Evolutionary conservation across 2,888 invertebrate genomes (phyloP).

Genomic region (Copidosoma aretas): DNA sequence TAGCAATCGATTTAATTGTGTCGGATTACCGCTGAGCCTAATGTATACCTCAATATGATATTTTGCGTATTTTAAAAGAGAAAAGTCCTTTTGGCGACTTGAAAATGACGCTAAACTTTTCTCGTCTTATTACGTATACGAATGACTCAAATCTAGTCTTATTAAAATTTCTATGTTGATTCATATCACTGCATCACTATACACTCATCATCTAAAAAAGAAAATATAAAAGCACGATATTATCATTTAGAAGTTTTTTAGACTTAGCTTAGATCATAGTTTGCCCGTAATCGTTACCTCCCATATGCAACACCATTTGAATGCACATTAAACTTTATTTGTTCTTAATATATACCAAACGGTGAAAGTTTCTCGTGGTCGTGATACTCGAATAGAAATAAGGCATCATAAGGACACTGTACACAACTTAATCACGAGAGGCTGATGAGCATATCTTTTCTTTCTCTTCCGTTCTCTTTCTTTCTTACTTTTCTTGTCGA

Average conservation of each 20-base stretch:
- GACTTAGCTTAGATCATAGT: slow-evolving; percentile 38
- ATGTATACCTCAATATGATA: slow-evolving; percentile 14
- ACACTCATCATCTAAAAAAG: slow-evolving; percentile 9
- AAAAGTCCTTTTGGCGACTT: no score
- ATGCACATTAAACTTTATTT: slow-evolving; percentile 22
- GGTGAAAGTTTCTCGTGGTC: no score
- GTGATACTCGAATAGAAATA: no score
- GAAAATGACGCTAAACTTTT: no score
- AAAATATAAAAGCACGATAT: slow-evolving; percentile 26
- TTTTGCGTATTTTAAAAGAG: neutral
- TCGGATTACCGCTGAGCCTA: slow-evolving; percentile 34
- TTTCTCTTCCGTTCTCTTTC: no score
- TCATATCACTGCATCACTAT: slow-evolving; percentile 21
- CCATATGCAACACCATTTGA: neutral
- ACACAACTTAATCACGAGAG: no score
- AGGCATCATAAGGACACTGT: no score
- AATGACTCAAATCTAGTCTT: neutral
- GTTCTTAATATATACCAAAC: no score
- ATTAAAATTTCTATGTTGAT: slow-evolving; percentile 21
- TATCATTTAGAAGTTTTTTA: slow-evolving; percentile 22
- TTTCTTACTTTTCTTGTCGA: no score
- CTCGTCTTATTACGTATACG: neutral
- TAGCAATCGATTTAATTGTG: slow-evolving; percentile 32
- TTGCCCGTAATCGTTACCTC: slow-evolving; percentile 32
- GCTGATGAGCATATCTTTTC: no score